Evolutionary conservation across 2,797 vertebrate genomes (phyloP).

Genomic region (Ibycter americanus): DNA sequence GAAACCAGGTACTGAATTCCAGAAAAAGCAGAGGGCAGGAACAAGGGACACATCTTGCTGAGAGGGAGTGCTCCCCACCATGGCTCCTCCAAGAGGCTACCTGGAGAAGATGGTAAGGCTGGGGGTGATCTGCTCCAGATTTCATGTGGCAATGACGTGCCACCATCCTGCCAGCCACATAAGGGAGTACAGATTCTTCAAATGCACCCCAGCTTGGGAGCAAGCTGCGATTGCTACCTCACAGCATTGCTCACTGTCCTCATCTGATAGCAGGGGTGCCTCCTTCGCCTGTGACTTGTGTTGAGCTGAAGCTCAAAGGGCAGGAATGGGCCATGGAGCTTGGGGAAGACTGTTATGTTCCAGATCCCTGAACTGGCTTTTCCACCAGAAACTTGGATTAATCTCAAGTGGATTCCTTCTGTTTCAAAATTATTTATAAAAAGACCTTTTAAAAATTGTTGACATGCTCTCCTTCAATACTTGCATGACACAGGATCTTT

Average conservation of each 20-base stretch:
- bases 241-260: rapidly evolving
- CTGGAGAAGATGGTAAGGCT: neutral
- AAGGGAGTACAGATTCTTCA: neutral
- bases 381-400: neutral
- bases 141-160: neutral
- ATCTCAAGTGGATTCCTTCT: neutral
- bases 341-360: neutral
- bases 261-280: neutral
- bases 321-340: neutral
- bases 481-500: neutral
- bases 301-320: neutral
- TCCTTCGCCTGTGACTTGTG: neutral
- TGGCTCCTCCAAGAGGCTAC: neutral
- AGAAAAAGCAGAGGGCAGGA: neutral
- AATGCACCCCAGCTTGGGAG: neutral
- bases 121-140: neutral
- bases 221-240: rapidly evolving
- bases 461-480: neutral
- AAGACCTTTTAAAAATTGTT: neutral
- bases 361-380: neutral
- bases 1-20: neutral
- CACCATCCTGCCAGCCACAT: neutral
- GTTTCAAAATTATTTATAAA: neutral
- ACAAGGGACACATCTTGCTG: neutral
- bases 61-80: rapidly evolving